phyloP scores from a whole-genome alignment of 2,113 vertebrate genomes.

The Lucifuga dentata region DNA sequence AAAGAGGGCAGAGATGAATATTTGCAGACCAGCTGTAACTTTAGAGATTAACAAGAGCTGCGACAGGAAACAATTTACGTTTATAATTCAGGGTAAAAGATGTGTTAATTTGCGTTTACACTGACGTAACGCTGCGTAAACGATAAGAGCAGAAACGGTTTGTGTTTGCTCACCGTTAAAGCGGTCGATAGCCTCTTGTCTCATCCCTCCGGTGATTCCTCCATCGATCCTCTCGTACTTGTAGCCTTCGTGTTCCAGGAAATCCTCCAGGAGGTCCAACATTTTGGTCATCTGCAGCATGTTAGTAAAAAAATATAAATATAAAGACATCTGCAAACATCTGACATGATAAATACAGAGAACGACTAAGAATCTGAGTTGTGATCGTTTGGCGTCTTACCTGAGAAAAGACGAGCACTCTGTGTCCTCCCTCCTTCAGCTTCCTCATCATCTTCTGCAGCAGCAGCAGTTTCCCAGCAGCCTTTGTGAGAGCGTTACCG shows the following conservation, averaged over 20 bases:
- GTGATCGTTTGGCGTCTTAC: constrained; percentile 66
- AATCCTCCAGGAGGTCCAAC: constrained; percentile 96
- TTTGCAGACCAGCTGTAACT: no score
- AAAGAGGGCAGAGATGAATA: no score
- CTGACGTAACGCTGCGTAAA: no score
- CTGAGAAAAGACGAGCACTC: constrained; percentile 98
- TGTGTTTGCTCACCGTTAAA: constrained; percentile 88
- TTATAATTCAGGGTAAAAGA: no score
- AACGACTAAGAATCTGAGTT: no score
- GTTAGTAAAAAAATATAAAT: no score
- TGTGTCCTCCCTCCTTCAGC: constrained; percentile 93
- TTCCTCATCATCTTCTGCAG: constrained; percentile 98
- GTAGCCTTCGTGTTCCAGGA: constrained; percentile 96
- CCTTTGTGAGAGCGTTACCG: constrained; percentile 90
- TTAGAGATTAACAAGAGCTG: no score
- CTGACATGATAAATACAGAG: no score
- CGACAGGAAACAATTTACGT: no score
- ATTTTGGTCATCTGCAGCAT: constrained; percentile 95
- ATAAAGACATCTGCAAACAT: no score
- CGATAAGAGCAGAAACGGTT: neutral
- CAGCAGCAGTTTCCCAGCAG: constrained; percentile 91
- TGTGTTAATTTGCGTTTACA: no score
- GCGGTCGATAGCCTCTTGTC: constrained; percentile 98
- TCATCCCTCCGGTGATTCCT: constrained; percentile 96
- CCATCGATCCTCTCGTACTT: constrained; percentile 98